Percentiles rank a stretch among this genome's conserved stretches.
Evolutionary conservation across 2,797 vertebrate genomes (phyloP).

Genomic region (Carcharodon carcharias): DNA sequence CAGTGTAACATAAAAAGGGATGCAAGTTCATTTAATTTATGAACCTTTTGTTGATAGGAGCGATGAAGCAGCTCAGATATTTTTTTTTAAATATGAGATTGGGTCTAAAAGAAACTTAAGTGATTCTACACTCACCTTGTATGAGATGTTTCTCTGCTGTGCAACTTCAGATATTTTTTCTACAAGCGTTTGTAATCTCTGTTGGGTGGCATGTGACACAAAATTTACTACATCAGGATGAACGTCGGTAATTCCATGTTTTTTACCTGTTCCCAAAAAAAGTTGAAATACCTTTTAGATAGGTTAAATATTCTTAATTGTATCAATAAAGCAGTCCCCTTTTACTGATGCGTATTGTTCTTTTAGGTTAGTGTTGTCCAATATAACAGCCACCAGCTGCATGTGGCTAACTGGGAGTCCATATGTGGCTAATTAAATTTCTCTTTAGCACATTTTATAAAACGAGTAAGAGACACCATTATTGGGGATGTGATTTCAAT

Average conservation of each 20-base stretch:
- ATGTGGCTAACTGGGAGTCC: neutral
- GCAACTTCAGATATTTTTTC: constrained; percentile 82
- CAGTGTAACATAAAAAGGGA: neutral
- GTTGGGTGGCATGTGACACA: constrained; percentile 83
- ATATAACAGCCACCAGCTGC: neutral
- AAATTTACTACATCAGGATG: constrained; percentile 81
- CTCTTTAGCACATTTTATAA: neutral
- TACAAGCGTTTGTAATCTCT: constrained; percentile 76
- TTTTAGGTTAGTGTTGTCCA: neutral
- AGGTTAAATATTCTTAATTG: constrained; percentile 20
- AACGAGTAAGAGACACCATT: neutral
- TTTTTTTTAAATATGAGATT: too few relatives aligned
- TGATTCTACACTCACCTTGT: constrained; percentile 67
- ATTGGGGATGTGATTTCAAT: neutral
- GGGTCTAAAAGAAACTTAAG: neutral
- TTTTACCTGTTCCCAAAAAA: constrained; percentile 65
- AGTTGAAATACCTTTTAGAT: constrained; percentile 36
- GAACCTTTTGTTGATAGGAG: neutral
- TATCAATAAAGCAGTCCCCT: neutral
- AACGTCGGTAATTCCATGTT: constrained; percentile 79
- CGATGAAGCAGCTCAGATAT: neutral
- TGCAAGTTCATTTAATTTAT: neutral
- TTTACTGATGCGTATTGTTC: neutral
- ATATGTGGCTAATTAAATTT: neutral
- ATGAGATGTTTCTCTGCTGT: constrained; percentile 76